Evolutionary conservation across 2,797 vertebrate genomes (phyloP).

Genomic region (Triplophysa bombifrons): DNA sequence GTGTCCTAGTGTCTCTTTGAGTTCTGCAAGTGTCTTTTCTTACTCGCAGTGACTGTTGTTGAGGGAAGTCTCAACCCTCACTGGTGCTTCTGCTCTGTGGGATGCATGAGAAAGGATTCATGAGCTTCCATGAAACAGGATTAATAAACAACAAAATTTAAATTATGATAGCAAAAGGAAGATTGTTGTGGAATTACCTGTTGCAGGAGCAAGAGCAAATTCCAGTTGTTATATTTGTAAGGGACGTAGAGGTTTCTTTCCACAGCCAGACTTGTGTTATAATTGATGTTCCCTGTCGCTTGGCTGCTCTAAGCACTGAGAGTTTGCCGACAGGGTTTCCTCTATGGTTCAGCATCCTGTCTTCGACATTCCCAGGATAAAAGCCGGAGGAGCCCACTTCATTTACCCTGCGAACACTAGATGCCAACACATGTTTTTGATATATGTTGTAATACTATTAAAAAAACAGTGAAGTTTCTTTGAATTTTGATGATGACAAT

Average conservation of each 20-base stretch:
- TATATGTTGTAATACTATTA: conserved; percentile 45
- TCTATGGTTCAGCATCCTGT: conserved; percentile 71
- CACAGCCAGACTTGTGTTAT: conserved; percentile 50
- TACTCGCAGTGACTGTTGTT: neutral
- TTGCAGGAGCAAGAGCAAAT: conserved; percentile 50
- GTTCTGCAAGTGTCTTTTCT: conserved; percentile 3
- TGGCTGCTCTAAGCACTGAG: conserved; percentile 35
- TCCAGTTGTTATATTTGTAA: conserved; percentile 57
- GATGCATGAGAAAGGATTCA: conserved; percentile 17
- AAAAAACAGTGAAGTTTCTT: conserved; percentile 53
- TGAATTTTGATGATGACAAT: conserved; percentile 17
- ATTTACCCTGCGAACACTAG: conserved; percentile 58
- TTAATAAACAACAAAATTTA: conserved; percentile 14
- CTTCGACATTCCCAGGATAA: conserved; percentile 64
- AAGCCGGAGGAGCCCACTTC: conserved; percentile 44
- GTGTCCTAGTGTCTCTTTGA: conserved; percentile 9
- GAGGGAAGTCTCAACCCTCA: conserved; percentile 24
- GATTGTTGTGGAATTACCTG: conserved; percentile 67
- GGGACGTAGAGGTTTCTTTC: conserved; percentile 58
- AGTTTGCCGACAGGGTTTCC: conserved; percentile 64
- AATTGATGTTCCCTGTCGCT: conserved; percentile 58
- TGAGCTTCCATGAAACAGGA: neutral
- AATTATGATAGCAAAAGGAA: conserved; percentile 1
- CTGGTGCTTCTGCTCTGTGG: conserved; percentile 11
- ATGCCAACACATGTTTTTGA: conserved; percentile 53